Evolutionary conservation across 2,888 invertebrate species (phyloP), one percentile per base, ranked within the genome.

Genomic region (Rhodophaea formosa): DNA sequence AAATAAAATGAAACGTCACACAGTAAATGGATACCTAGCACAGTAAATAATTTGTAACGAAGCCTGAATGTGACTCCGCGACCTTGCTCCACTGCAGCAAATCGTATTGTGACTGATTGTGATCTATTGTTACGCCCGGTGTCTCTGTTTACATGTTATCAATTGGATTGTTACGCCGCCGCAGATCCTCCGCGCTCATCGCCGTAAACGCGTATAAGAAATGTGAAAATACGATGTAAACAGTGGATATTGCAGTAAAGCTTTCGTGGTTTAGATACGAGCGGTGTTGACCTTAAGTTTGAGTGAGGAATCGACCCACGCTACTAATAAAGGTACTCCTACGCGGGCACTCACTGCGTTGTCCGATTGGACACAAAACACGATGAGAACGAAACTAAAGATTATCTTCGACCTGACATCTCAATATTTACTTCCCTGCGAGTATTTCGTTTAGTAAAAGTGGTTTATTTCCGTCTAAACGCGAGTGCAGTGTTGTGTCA

Each of bases 251-350:
- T 70, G 64, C 61, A 68, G 72, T 64, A 70, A 76, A 82, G 79
- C 73, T 69, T 82, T 68, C 59, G 60, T 65, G 61, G 65, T 71
- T 71, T 77, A 67, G 62, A 65, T 73, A 72, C 69, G 67, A 77
- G 78, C 67, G 71, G 70, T 77, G 69, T 71, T 87, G 88, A 86
- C 88, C 89, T 88, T 87, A 81, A 65, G 67, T 82, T 75, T 74
- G 67, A 76, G 76, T 77, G 73, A 82, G 79, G 77, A 80, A 77
- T 79, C 88, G 75, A 74, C 90, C 90, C 84, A 91, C 90, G 88
- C 88, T 66, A 74, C 64, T 67, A 84, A 79, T 89, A 86, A 84
- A 84, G 62, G 70, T 70, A 84, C 86, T 83, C 90, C 90, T 91
- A 91, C 90, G 83, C 68, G 72, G 68, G 68, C 74, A 68, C 71